Conservation (phyloP, 2,888 invertebrate genomes). For the Exephanes ischioxanthus region DNA sequence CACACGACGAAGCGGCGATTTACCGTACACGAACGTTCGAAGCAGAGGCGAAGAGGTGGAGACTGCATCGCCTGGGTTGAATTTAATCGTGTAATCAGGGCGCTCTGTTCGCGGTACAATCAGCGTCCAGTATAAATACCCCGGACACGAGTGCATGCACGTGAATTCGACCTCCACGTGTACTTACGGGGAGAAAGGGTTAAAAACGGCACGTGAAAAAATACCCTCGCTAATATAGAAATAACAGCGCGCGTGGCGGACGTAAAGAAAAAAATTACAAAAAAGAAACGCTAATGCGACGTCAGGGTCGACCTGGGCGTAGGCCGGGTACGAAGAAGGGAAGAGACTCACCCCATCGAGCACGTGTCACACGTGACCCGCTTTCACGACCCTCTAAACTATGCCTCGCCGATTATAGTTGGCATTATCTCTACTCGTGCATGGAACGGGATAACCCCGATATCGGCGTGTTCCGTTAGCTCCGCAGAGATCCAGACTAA, state of each 20-base stretch:
- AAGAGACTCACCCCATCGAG: slow-evolving; percentile 39
- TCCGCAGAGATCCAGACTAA: not conserved
- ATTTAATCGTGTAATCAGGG: slow-evolving; percentile 58
- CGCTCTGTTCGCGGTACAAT: slow-evolving; percentile 36
- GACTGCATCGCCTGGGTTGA: slow-evolving; percentile 37
- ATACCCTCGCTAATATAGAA: slow-evolving; percentile 38
- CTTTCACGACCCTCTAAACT: slow-evolving; percentile 34
- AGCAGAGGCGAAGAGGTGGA: not conserved
- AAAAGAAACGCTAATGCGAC: slow-evolving; percentile 30
- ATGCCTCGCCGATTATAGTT: slow-evolving; percentile 3
- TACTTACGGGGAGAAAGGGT: not conserved
- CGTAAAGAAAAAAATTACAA: not conserved
- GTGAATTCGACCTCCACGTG: slow-evolving; percentile 20
- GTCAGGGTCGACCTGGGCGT: slow-evolving; percentile 22
- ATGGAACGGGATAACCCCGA: not conserved
- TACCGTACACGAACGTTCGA: not conserved
- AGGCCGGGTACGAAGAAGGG: slow-evolving; percentile 34
- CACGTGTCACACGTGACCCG: slow-evolving; percentile 57
- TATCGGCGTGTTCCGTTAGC: not conserved
- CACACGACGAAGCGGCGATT: slow-evolving; percentile 1
- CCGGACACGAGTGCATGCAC: not conserved
- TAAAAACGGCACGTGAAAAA: slow-evolving; percentile 15
- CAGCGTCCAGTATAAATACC: slow-evolving; percentile 44
- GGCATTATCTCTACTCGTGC: not conserved
- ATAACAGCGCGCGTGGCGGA: slow-evolving; percentile 22